Conservation (phyloP, 2,888 invertebrate species). For the Hemistola chrysoprasaria region DNA sequence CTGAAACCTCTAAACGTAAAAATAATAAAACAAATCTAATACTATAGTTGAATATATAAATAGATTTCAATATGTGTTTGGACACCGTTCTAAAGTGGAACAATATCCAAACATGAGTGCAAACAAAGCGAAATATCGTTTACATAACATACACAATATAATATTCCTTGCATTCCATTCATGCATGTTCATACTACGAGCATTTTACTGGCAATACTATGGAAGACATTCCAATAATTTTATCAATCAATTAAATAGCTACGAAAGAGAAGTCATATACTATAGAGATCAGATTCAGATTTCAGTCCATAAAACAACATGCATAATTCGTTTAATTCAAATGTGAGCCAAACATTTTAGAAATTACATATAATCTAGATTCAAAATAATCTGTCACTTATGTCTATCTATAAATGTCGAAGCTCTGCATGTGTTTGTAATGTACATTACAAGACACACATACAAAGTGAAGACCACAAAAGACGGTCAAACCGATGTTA, state of each 20-base stretch:
- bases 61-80: background rate
- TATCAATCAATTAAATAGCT: slow-evolving; percentile 18
- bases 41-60: slow-evolving; percentile 8
- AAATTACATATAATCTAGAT: too few species aligned
- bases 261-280: slow-evolving; percentile 9
- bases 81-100: slow-evolving; percentile 13
- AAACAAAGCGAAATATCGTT: slow-evolving; percentile 40
- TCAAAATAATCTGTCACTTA: too few species aligned
- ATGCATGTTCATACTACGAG: slow-evolving; percentile 40
- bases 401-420: too few species aligned
- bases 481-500: too few species aligned
- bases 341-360: too few species aligned
- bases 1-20: background rate
- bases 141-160: slow-evolving; percentile 35
- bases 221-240: slow-evolving; percentile 31
- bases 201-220: slow-evolving; percentile 33
- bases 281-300: too few species aligned
- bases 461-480: too few species aligned
- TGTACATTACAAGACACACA: too few species aligned
- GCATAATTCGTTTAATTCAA: too few species aligned
- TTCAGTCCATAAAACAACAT: too few species aligned
- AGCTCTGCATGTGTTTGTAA: too few species aligned
- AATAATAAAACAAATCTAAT: slow-evolving; percentile 2
- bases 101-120: slow-evolving; percentile 34
- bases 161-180: slow-evolving; percentile 50